phyloP scores from a whole-genome alignment of 2,888 invertebrate genomes.

The Taphrorychus bicolor region DNA sequence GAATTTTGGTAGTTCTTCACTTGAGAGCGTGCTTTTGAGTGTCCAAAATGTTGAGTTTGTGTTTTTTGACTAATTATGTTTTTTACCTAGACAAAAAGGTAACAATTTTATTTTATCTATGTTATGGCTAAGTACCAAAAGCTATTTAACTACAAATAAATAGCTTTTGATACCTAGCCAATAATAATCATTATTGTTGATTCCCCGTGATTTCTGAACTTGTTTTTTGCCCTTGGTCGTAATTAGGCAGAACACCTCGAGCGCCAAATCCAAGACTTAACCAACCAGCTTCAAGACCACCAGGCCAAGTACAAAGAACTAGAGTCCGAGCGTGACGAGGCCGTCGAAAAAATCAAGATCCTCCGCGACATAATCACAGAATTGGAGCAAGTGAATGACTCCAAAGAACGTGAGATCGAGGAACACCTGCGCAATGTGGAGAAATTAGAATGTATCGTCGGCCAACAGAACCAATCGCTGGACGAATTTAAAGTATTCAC shows the following conservation, averaged over 20 bases:
- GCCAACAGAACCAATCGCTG: conserved; percentile 63
- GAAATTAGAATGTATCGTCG: conserved; percentile 63
- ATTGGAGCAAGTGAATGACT: conserved; percentile 77
- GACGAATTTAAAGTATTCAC: conserved; percentile 57
- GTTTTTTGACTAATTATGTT: background rate
- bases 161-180: too few relatives aligned
- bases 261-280: conserved; percentile 75
- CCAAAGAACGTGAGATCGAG: conserved; percentile 67
- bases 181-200: too few relatives aligned
- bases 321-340: conserved; percentile 77
- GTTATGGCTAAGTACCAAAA: too few relatives aligned
- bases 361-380: conserved; percentile 80
- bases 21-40: background rate
- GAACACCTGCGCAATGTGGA: conserved; percentile 63
- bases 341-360: conserved; percentile 75
- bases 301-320: conserved; percentile 69
- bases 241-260: conserved; percentile 83
- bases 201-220: too few relatives aligned
- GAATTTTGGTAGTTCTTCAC: background rate
- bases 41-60: conserved; percentile 1
- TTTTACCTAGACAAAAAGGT: background rate
- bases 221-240: too few relatives aligned
- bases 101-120: background rate
- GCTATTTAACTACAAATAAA: too few relatives aligned
- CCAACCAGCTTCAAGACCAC: conserved; percentile 67